phyloP scores from a whole-genome alignment of 2,113 vertebrate species.

The Psettodes erumei region DNA sequence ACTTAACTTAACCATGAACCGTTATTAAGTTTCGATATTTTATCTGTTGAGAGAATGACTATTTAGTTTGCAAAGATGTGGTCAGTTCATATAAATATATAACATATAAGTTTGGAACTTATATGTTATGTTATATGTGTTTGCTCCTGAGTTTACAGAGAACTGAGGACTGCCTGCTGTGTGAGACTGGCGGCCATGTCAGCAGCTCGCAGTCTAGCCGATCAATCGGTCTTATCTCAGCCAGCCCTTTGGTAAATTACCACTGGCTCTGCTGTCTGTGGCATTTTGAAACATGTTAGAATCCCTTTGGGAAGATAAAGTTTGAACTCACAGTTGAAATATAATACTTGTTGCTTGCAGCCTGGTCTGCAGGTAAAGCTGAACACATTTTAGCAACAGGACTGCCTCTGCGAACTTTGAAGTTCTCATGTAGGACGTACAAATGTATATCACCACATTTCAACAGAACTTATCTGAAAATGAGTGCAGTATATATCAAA shows the following conservation, averaged over 20 bases:
- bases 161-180: not conserved
- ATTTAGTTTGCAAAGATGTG: not conserved
- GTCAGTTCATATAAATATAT: not conserved
- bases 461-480: too few relatives aligned
- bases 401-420: not conserved
- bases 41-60: too few relatives aligned
- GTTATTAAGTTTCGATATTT: too few relatives aligned
- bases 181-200: not conserved
- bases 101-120: too few relatives aligned
- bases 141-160: too few relatives aligned
- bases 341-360: not conserved
- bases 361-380: not conserved
- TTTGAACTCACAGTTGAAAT: not conserved
- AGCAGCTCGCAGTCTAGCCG: not conserved
- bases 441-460: not conserved
- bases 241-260: not conserved
- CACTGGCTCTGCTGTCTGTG: not conserved
- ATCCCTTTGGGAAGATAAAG: not conserved
- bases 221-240: not conserved
- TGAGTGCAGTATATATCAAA: too few relatives aligned
- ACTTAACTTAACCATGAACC: too few relatives aligned
- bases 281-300: slow-evolving; percentile 6
- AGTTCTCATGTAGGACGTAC: not conserved
- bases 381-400: too few relatives aligned
- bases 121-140: too few relatives aligned